Conservation (phyloP, 2,797 vertebrate species). For the Ptychobarbus kaznakovi region DNA sequence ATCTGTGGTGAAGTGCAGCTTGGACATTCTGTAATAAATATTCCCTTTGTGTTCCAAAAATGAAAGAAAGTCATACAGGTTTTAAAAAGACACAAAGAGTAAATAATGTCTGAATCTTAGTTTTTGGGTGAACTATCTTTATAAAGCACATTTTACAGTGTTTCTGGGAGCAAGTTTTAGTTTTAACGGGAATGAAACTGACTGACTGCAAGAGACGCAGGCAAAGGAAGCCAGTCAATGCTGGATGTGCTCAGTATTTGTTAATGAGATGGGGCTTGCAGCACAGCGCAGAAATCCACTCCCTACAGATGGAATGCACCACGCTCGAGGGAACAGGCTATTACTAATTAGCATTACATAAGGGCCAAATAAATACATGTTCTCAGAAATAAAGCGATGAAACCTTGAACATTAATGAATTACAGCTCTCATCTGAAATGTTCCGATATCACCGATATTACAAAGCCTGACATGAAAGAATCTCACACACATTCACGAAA, state of each 20-base stretch:
- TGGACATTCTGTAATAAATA: neutral
- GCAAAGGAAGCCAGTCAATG: slow-evolving; percentile 35
- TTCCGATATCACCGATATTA: slow-evolving; percentile 61
- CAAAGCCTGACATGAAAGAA: slow-evolving; percentile 47
- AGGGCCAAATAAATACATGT: slow-evolving; percentile 64
- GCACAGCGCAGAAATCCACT: slow-evolving; percentile 53
- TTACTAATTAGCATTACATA: slow-evolving; percentile 71
- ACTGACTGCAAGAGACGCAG: slow-evolving; percentile 45
- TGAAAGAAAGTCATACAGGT: neutral
- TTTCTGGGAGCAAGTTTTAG: slow-evolving; percentile 30
- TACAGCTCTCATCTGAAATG: slow-evolving; percentile 67
- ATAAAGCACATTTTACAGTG: slow-evolving; percentile 7
- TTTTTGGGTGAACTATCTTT: neutral
- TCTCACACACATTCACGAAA: neutral
- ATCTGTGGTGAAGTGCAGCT: neutral
- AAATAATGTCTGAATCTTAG: neutral
- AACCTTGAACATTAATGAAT: slow-evolving; percentile 72
- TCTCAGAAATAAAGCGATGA: slow-evolving; percentile 71
- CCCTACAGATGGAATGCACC: slow-evolving; percentile 55
- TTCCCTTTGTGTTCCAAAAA: slow-evolving; percentile 5
- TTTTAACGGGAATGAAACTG: slow-evolving; percentile 51
- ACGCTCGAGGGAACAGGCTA: slow-evolving; percentile 48
- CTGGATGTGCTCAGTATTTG: slow-evolving; percentile 49
- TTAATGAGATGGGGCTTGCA: slow-evolving; percentile 58
- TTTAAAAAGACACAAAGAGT: neutral